Evolutionary conservation across 2,888 invertebrate species (phyloP).

Genomic region (Crossocerus cetratus): DNA sequence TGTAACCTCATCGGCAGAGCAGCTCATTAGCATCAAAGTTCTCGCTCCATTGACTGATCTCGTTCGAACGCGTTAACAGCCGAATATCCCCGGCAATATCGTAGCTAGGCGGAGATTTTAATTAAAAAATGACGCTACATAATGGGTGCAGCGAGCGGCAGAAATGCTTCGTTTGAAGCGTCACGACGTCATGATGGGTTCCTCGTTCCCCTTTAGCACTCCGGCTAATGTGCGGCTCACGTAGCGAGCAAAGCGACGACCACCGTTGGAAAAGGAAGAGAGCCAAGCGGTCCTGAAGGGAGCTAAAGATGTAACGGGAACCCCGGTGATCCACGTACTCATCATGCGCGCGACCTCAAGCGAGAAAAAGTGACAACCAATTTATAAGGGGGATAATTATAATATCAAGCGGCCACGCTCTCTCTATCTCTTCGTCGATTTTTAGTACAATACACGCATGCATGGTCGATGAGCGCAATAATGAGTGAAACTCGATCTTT

Average conservation of each 20-base stretch:
- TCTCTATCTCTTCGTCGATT: slow-evolving; percentile 28
- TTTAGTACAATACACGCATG: slow-evolving; percentile 47
- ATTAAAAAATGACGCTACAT: slow-evolving; percentile 29
- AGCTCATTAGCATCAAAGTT: too few relatives aligned
- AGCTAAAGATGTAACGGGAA: slow-evolving; percentile 70
- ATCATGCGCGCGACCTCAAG: slow-evolving; percentile 70
- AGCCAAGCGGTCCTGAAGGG: slow-evolving; percentile 49
- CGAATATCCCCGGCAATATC: too few relatives aligned
- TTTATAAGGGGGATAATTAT: slow-evolving; percentile 75
- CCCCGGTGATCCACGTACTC: slow-evolving; percentile 70
- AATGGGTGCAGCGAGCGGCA: slow-evolving; percentile 26
- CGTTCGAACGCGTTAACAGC: not conserved
- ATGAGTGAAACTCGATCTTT: slow-evolving; percentile 54
- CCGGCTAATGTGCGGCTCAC: slow-evolving; percentile 41
- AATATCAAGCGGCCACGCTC: slow-evolving; percentile 65
- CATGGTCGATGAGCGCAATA: slow-evolving; percentile 64
- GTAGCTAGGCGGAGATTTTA: not conserved
- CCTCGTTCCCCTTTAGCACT: slow-evolving; percentile 41
- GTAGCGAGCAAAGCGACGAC: slow-evolving; percentile 45
- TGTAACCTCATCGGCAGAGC: too few relatives aligned
- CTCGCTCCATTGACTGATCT: not conserved
- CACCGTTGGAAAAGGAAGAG: slow-evolving; percentile 8
- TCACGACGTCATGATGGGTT: slow-evolving; percentile 39
- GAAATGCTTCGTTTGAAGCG: slow-evolving; percentile 36
- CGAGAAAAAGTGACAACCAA: slow-evolving; percentile 72